Evolutionary conservation across 2,888 invertebrate genomes (phyloP).

Genomic region (Drosophila meridionalis): DNA sequence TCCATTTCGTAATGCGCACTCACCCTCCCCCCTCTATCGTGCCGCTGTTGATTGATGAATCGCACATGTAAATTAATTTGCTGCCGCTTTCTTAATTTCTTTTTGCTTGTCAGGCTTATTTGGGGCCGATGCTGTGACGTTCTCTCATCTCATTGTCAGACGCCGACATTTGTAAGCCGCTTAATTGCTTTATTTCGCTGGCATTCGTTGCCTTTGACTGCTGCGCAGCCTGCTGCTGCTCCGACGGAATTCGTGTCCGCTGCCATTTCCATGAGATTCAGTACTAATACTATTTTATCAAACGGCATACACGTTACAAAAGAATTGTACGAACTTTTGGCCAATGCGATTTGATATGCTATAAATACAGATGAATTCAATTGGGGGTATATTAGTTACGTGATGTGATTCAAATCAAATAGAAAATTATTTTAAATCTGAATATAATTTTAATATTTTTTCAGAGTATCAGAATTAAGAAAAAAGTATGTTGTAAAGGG

Average conservation of each 20-base stretch:
- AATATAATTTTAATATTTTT: not conserved
- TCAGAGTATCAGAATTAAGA: too few species aligned
- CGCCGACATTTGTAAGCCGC: constrained; percentile 78
- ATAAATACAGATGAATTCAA: not conserved
- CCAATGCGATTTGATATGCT: constrained; percentile 36
- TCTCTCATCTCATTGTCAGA: constrained; percentile 55
- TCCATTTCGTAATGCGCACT: not conserved
- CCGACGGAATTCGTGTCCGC: constrained; percentile 39
- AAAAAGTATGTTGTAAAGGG: too few species aligned
- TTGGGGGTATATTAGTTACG: constrained; percentile 5
- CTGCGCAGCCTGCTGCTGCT: constrained; percentile 4
- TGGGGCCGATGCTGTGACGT: constrained; percentile 49
- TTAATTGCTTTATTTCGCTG: constrained; percentile 79
- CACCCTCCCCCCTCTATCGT: not conserved
- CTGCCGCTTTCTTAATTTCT: constrained; percentile 78
- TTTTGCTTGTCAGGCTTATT: constrained; percentile 76
- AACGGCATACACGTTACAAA: constrained; percentile 11
- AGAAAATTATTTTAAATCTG: not conserved
- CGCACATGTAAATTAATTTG: constrained; percentile 81
- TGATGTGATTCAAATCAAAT: not conserved
- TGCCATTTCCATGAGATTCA: constrained; percentile 36
- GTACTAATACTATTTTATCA: constrained; percentile 30
- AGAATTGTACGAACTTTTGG: constrained; percentile 32
- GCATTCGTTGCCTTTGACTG: constrained; percentile 49
- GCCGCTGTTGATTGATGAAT: constrained; percentile 76